Evolutionary conservation across 2,113 vertebrate species (phyloP).

Genomic region (Leucopternis melanops): DNA sequence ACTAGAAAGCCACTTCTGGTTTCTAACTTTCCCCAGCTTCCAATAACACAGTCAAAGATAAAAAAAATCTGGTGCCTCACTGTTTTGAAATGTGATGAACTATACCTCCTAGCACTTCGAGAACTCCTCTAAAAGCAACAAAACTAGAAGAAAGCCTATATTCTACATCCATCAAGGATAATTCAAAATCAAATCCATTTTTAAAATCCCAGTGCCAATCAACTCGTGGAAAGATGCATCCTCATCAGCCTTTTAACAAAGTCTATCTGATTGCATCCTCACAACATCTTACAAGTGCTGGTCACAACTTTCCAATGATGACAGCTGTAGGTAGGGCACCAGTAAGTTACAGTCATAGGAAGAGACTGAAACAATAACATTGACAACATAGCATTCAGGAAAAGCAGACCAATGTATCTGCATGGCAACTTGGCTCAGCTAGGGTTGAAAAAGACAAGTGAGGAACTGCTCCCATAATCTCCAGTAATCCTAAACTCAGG

Average conservation of each 20-base stretch:
- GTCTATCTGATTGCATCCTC: background rate
- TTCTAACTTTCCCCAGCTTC: background rate
- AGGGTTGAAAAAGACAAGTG: background rate
- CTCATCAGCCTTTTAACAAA: background rate
- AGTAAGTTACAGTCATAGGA: background rate
- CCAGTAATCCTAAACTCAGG: background rate
- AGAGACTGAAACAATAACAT: background rate
- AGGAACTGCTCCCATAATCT: background rate
- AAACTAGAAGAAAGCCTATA: background rate
- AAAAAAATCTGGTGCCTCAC: background rate
- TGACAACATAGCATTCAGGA: background rate
- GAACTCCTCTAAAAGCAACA: background rate
- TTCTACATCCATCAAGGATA: background rate
- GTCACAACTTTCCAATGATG: background rate
- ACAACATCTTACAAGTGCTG: background rate
- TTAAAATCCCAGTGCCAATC: background rate
- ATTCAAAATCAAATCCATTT: background rate
- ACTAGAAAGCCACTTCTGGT: background rate
- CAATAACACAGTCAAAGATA: background rate
- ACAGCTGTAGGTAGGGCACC: background rate
- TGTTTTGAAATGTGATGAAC: background rate
- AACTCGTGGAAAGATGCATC: background rate
- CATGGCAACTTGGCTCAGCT: background rate
- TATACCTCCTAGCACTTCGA: background rate
- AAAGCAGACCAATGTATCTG: background rate